Evolutionary conservation across 2,113 vertebrate genomes (phyloP).

Genomic region (Paramormyrops kingsleyae): DNA sequence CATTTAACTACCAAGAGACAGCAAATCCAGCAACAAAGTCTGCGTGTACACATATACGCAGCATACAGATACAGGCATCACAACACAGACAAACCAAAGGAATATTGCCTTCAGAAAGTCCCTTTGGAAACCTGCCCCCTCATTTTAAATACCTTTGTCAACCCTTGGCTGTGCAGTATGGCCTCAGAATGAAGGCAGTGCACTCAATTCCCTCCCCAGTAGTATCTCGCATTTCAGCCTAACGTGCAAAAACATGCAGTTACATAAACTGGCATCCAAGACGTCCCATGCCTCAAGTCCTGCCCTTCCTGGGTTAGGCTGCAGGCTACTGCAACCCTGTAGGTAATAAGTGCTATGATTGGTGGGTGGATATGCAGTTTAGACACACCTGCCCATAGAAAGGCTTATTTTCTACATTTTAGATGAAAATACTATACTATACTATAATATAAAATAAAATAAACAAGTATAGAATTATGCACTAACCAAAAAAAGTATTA

Average conservation of each 20-base stretch:
- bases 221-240: neutral
- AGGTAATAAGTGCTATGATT: neutral
- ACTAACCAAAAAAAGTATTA: neutral
- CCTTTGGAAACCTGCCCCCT: conserved; percentile 21
- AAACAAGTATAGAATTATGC: neutral
- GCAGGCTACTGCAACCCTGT: neutral
- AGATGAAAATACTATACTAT: neutral
- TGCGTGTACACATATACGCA: neutral
- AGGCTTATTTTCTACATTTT: neutral
- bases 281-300: neutral
- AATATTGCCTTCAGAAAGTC: conserved; percentile 4
- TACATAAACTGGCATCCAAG: neutral
- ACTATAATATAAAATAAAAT: neutral
- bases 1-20: conserved; percentile 1
- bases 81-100: conserved; percentile 8
- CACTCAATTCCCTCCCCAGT: neutral
- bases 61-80: neutral
- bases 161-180: neutral
- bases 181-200: neutral
- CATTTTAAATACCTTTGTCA: conserved; percentile 18
- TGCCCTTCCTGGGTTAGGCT: neutral
- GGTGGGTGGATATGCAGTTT: neutral
- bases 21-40: conserved; percentile 18
- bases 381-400: neutral
- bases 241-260: neutral